A percentile compares a stretch with the other conserved stretches of the same genome.
These are phyloP conservation scores for Lepus europaeus DNA, from an alignment of 2,113 vertebrate species.

Conservation along the genomic window DNA sequence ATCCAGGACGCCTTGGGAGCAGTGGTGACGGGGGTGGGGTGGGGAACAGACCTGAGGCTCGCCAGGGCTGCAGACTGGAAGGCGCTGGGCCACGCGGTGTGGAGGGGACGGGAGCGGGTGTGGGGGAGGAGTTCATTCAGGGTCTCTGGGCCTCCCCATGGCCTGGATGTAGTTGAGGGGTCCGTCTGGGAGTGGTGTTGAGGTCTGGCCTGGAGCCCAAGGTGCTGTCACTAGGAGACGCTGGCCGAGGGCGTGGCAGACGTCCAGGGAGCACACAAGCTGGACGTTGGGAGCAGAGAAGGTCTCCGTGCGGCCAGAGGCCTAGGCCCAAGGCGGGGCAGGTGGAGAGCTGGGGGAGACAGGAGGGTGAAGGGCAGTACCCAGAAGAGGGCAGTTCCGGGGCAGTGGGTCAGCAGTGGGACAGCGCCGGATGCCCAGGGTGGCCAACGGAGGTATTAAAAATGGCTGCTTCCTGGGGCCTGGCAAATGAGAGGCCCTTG, in stretches of 20 bases:
- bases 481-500: fast-evolving
- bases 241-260: not conserved
- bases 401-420: fast-evolving
- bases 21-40: too few species aligned
- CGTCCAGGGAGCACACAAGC: not conserved
- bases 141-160: not conserved
- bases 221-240: not conserved
- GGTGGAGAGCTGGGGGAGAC: not conserved
- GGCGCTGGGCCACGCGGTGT: too few species aligned
- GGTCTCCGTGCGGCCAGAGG: too few species aligned
- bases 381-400: not conserved
- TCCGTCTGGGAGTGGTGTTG: not conserved
- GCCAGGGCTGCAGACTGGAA: not conserved
- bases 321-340: not conserved
- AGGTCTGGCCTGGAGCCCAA: not conserved
- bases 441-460: too few species aligned
- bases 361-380: not conserved
- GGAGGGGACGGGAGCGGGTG: not conserved
- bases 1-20: too few species aligned
- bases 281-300: not conserved
- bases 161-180: not conserved
- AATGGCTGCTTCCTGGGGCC: too few species aligned
- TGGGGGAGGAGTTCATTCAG: not conserved
- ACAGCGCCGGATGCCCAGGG: not conserved
- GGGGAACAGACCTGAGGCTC: too few species aligned